Evolutionary conservation across 2,113 vertebrate genomes (phyloP), one percentile per base, ranked within the genome.

Genomic region (Strix aluco): DNA sequence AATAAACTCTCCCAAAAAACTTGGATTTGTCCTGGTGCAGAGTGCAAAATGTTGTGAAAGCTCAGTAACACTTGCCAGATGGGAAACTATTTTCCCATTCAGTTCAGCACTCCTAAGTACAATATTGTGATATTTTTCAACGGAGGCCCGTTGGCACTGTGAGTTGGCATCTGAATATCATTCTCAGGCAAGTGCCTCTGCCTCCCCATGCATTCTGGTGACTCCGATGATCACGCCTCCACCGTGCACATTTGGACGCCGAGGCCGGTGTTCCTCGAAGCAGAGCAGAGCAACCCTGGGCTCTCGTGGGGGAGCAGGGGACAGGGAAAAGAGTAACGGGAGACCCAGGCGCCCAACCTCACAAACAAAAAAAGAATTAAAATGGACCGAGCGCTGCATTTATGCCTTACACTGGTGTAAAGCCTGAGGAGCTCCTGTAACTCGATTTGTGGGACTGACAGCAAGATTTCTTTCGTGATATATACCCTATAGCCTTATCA

Each of bases 211-310:
- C 30, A 5, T 70, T 30, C 72, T 52, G 44, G n/a, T 67, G 61
- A 3, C 10, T 55, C 23, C 4, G 3, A 1, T 5, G 38, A 15
- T 42, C 29, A 9, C 8, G 10, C 23, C 49, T 88, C 20, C 7
- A 15, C 14, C 2, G 0, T 6, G 44, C 13, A 32, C 1, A 0
- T 58, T 38, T n/a, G 54, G 30, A 18, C 17, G 26, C 0, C 1
- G 13, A 69, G 71, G 15, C 22, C 8, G 1, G 10, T 32, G 54
- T 9, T 73, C 30, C 38, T 54, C 70, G 34, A 36, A n/a, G 44
- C 4, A 1, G 38, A 40, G 32, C 29, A 66, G 22, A 73, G 47
- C 38, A 78, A 5, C 46, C 27, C 62, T 6, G 1, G 23, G 18
- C 4, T 59, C 13, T 49, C n/a, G 10, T 36, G 6, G 46, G 19